phyloP scores from a whole-genome alignment of 2,797 vertebrate species.

The Phoebastria nigripes region DNA sequence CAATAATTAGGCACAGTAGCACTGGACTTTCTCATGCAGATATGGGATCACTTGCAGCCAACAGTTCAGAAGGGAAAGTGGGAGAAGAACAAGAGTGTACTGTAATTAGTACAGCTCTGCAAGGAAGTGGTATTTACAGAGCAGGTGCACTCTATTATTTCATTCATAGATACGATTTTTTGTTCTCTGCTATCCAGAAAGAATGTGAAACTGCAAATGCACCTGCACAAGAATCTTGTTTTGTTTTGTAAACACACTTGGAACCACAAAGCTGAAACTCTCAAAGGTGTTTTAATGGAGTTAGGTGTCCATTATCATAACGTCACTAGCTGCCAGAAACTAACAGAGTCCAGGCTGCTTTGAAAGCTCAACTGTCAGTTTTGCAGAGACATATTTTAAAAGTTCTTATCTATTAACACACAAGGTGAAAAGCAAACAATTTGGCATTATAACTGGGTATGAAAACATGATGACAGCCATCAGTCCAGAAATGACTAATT shows the following conservation, averaged over 20 bases:
- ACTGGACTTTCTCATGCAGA: not conserved
- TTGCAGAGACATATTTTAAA: not conserved
- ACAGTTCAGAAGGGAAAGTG: not conserved
- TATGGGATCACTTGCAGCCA: not conserved
- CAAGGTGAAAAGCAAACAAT: not conserved
- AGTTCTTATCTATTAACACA: not conserved
- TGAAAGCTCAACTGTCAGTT: not conserved
- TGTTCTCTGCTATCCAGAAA: not conserved
- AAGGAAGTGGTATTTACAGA: not conserved
- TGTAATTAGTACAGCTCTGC: not conserved
- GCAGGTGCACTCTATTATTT: not conserved
- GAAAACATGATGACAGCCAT: not conserved
- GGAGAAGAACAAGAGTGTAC: not conserved
- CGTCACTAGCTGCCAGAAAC: not conserved
- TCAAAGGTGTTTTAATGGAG: not conserved
- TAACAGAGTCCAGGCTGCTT: not conserved
- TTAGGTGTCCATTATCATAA: not conserved
- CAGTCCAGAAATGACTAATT: not conserved
- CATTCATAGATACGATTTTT: not conserved
- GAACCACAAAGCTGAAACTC: not conserved
- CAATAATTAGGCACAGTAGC: not conserved
- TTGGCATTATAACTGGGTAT: not conserved
- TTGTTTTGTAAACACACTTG: not conserved
- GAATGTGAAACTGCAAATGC: not conserved
- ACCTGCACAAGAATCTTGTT: not conserved